Conservation (phyloP, 2,113 vertebrate genomes). For the Coptodon bakossiorum region DNA sequence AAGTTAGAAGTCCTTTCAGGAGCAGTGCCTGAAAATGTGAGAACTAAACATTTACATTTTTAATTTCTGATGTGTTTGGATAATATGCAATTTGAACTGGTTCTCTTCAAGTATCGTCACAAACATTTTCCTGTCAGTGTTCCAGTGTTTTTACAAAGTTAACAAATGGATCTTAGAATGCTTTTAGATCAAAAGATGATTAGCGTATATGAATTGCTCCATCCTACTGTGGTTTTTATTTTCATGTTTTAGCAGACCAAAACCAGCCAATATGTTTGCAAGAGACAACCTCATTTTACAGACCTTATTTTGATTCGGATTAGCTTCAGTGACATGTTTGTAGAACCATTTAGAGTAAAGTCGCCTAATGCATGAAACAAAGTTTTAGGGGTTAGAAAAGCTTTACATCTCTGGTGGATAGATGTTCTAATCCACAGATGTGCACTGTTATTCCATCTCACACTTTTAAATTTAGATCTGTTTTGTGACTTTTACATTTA, state of each 20-base stretch:
- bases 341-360: background rate
- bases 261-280: background rate
- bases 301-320: background rate
- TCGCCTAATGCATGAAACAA: background rate
- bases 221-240: background rate
- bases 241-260: background rate
- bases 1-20: background rate
- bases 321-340: background rate
- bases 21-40: background rate
- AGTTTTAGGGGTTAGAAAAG: background rate
- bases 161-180: background rate
- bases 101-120: background rate
- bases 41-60: background rate
- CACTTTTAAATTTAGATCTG: background rate
- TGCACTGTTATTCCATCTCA: background rate
- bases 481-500: background rate
- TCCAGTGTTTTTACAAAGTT: background rate
- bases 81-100: background rate
- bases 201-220: background rate
- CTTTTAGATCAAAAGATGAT: background rate
- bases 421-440: background rate
- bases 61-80: background rate
- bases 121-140: background rate
- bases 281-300: background rate
- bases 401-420: background rate